Evolutionary conservation across 2,113 vertebrate genomes (phyloP).

Genomic region (Megaleporinus macrocephalus): DNA sequence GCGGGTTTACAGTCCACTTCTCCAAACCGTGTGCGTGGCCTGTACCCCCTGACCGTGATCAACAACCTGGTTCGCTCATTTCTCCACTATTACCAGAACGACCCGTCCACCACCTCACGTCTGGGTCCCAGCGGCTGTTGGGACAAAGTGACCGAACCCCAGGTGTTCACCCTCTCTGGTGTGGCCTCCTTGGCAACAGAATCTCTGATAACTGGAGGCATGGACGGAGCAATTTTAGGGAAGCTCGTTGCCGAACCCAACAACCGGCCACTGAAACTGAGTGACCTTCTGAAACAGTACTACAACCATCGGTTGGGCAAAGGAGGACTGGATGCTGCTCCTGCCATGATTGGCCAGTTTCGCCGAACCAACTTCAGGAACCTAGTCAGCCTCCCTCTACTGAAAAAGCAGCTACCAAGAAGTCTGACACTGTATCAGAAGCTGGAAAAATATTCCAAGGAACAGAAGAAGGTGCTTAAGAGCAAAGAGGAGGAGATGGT

Average conservation of each 20-base stretch:
- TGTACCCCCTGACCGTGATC: conserved; percentile 75
- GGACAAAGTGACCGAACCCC: conserved; percentile 76
- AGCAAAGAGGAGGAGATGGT: conserved; percentile 67
- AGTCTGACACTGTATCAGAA: conserved; percentile 66
- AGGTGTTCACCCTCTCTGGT: conserved; percentile 75
- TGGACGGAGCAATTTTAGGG: conserved; percentile 86
- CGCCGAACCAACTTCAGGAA: conserved; percentile 75
- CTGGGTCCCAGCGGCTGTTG: conserved; percentile 84
- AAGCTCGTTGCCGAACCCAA: conserved; percentile 54
- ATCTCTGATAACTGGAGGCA: conserved; percentile 82
- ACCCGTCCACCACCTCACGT: rapidly evolving
- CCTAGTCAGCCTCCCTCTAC: conserved; percentile 25
- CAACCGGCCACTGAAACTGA: conserved; percentile 56
- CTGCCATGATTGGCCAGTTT: conserved; percentile 71
- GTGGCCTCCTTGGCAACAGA: conserved; percentile 67
- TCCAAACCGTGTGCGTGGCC: neutral
- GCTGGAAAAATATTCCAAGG: conserved; percentile 34
- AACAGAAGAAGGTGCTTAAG: conserved; percentile 1
- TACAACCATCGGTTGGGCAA: conserved; percentile 68
- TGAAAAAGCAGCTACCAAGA: conserved; percentile 72
- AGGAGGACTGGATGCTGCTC: conserved; percentile 33
- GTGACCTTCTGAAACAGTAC: conserved; percentile 78
- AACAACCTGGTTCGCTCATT: conserved; percentile 70
- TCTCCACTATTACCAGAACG: conserved; percentile 53
- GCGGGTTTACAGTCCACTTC: conserved; percentile 68